Percentiles rank a stretch among this genome's conserved stretches.
phyloP scores from a whole-genome alignment of 2,888 invertebrate genomes.

The Hipparchia sbordonii region DNA sequence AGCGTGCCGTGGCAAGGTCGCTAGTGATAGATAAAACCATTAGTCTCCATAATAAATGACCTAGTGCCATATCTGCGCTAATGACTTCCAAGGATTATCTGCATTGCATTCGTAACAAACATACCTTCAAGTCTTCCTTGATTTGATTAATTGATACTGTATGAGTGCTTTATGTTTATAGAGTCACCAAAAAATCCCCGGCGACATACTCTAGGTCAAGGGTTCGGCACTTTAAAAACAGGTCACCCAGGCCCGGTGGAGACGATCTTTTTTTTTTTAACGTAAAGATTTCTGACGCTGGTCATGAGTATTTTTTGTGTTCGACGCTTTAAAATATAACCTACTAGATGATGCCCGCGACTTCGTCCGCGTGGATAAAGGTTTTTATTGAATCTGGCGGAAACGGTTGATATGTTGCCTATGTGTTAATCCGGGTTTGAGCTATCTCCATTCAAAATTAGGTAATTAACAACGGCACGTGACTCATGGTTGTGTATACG shows the following conservation, averaged over 20 bases:
- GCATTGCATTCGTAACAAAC: conserved; percentile 16
- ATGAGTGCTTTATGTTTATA: too few species aligned
- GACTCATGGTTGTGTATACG: too few species aligned
- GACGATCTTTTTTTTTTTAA: too few species aligned
- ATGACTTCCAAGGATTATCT: conserved; percentile 24
- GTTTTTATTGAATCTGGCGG: too few species aligned
- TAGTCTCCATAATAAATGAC: conserved; percentile 27
- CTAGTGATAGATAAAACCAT: conserved; percentile 26
- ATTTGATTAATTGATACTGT: conserved; percentile 2
- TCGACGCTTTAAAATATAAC: too few species aligned
- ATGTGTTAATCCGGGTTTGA: too few species aligned
- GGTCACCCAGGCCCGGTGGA: background rate
- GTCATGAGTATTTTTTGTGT: background rate
- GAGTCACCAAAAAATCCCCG: background rate
- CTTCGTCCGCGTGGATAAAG: too few species aligned
- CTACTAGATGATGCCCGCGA: too few species aligned
- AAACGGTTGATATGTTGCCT: too few species aligned
- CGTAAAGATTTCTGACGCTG: background rate
- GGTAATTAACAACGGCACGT: too few species aligned
- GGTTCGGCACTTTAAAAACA: background rate
- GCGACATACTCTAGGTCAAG: background rate
- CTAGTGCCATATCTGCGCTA: conserved; percentile 24
- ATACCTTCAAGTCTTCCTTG: background rate
- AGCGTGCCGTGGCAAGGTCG: background rate
- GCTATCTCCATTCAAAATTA: too few species aligned